Base-by-base conservation (phyloP, 1,140 invertebrate genomes). In the Propsilocerus akamusi region DNA sequence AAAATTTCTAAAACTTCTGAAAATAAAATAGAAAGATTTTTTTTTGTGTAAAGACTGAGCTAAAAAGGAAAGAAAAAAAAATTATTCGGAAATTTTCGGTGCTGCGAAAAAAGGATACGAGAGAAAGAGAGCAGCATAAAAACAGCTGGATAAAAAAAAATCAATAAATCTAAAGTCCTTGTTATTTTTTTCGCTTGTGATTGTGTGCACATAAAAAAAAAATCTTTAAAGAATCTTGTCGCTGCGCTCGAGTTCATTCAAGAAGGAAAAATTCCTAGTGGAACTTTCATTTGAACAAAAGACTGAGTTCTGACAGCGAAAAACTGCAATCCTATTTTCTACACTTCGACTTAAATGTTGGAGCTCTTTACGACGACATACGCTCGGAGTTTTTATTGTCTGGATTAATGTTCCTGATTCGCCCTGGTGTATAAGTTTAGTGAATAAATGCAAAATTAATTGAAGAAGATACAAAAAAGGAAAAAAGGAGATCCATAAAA, bases 271-370 rank as follows among this genome's bases (percentile, higher is more conserved):
- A 30, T 11, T 11, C n/a, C 28, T 11, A 30, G n/a, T 30, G 10
- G 10, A 11, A 30, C n/a, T 30, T n/a, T 30, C 28, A 6, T 30
- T 30, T n/a, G n/a, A 34, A 14, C 28, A 46, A 26, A 50, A 50
- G 49, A 50, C 49, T 50, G 49, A 50, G 49, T 50, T 50, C 49
- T 50, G 46, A 23, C 14, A 50, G 49, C 49, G 26, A 14, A 22
- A 49, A 49, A 2, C 14, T 22, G n/a, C 25, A 30, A 49, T n/a
- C 2, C 17, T 2, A 49, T n/a, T 30, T 28, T 22, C 7, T 49
- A 7, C 25, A 10, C n/a, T n/a, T 25, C n/a, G 3, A 17, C 2
- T 17, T 10, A 26, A 23, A n/a, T n/a, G n/a, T n/a, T n/a, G n/a
- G n/a, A n/a, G n/a, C n/a, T n/a, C n/a, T n/a, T n/a, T n/a, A n/a